phyloP scores from a whole-genome alignment of 2,797 vertebrate genomes.

The Carduelis carduelis region DNA sequence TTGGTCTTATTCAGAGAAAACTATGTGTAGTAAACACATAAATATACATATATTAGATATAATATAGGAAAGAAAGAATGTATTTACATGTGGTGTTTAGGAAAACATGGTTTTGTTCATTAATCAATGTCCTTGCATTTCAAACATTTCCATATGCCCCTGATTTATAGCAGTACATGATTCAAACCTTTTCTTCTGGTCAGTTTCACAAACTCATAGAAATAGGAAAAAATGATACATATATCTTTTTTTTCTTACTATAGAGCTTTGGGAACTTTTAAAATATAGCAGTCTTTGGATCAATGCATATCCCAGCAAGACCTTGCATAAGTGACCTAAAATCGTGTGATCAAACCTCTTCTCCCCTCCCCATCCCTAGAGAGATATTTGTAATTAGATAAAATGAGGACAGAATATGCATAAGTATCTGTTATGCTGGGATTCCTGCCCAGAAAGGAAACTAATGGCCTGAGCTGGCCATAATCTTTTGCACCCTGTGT shows the following conservation, averaged over 20 bases:
- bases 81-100: not conserved
- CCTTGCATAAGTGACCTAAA: constrained; percentile 72
- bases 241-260: not conserved
- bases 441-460: constrained; percentile 76
- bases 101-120: not conserved
- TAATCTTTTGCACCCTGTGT: constrained; percentile 59
- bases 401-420: constrained; percentile 77
- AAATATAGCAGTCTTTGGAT: constrained; percentile 33
- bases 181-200: not conserved
- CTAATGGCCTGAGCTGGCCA: constrained; percentile 43
- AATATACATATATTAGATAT: not conserved
- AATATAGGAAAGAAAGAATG: not conserved
- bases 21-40: not conserved
- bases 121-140: not conserved
- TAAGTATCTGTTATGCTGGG: constrained; percentile 77
- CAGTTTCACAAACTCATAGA: not conserved
- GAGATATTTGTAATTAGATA: constrained; percentile 75
- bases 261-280: constrained; percentile 43
- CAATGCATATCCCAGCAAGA: constrained; percentile 48
- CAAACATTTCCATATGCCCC: constrained; percentile 4
- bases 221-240: not conserved
- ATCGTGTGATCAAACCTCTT: constrained; percentile 68
- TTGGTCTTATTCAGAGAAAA: not conserved
- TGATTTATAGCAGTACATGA: constrained; percentile 5
- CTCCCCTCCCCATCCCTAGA: constrained; percentile 59